Conservation (phyloP, 2,888 invertebrate genomes). For the Rambutsinella grinnellia region DNA sequence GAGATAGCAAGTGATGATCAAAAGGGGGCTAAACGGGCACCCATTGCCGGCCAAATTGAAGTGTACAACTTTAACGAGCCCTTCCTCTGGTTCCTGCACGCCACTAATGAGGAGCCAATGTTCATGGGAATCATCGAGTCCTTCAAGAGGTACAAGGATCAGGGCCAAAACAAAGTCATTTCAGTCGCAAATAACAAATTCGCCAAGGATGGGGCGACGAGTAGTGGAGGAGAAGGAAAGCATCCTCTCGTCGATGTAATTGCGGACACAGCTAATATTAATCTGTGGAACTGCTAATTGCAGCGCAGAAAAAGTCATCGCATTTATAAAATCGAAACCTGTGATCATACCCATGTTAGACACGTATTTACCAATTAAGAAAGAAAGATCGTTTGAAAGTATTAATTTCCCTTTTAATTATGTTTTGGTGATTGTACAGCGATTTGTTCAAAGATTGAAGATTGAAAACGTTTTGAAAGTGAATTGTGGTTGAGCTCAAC, state of each 20-base stretch:
- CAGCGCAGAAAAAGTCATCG: no score
- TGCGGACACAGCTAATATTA: constrained; percentile 45
- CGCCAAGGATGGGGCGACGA: constrained; percentile 32
- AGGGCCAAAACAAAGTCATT: constrained; percentile 44
- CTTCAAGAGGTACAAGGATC: constrained; percentile 54
- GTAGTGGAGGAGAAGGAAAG: constrained; percentile 7
- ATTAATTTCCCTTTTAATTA: no score
- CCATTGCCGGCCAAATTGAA: constrained; percentile 31
- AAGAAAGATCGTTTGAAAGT: constrained; percentile 2
- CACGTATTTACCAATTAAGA: constrained; percentile 14
- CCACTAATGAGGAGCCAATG: constrained; percentile 61
- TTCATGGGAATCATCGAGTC: constrained; percentile 60
- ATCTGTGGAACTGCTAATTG: constrained; percentile 48
- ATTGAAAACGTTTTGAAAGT: no score
- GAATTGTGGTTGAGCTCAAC: no score
- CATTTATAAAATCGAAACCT: constrained; percentile 8
- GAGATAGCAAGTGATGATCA: background rate
- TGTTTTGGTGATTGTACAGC: no score
- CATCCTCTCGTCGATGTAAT: constrained; percentile 42
- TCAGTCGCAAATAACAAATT: constrained; percentile 34
- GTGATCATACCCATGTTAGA: constrained; percentile 38
- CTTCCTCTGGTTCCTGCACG: constrained; percentile 61
- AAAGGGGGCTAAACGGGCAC: constrained; percentile 37
- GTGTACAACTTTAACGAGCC: constrained; percentile 56
- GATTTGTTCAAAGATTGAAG: no score